phyloP scores from a whole-genome alignment of 2,797 vertebrate species.

The Girardinus metallicus region DNA sequence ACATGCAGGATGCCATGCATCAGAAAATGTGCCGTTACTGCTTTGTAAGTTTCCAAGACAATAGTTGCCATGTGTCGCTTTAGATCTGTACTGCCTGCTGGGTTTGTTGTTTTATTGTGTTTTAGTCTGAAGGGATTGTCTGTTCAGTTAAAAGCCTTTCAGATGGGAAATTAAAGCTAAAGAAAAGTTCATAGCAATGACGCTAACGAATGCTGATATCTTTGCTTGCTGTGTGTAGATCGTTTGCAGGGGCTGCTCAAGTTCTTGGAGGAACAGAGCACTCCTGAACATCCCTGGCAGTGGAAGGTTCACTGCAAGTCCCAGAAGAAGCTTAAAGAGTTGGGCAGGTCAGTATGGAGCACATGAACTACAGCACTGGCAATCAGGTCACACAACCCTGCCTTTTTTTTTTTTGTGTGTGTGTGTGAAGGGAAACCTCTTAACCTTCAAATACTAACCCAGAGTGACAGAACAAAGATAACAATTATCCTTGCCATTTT shows the following conservation, averaged over 20 bases:
- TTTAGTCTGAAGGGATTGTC: not conserved
- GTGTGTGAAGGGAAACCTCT: not conserved
- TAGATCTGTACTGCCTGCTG: not conserved
- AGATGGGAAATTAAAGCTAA: not conserved
- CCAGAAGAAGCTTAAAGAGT: slow-evolving; percentile 96
- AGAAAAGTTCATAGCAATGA: not conserved
- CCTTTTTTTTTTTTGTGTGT: too few relatives aligned
- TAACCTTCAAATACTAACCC: not conserved
- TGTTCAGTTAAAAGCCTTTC: not conserved
- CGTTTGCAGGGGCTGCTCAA: slow-evolving; percentile 89
- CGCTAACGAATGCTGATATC: not conserved
- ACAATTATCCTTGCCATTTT: not conserved
- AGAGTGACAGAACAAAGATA: not conserved
- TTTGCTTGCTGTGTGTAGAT: slow-evolving; percentile 77
- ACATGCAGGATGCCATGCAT: not conserved
- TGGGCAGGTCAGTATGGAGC: slow-evolving; percentile 86
- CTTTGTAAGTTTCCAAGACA: not conserved
- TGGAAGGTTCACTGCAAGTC: slow-evolving; percentile 99
- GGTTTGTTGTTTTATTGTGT: not conserved
- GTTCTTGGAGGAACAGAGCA: slow-evolving; percentile 91
- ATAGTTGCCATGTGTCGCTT: not conserved
- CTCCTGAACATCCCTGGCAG: slow-evolving; percentile 93
- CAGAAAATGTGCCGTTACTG: not conserved
- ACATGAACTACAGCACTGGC: not conserved
- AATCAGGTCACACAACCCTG: not conserved